Base-by-base conservation (phyloP, 1,140 invertebrate species). In the Parapsyche elsis region DNA sequence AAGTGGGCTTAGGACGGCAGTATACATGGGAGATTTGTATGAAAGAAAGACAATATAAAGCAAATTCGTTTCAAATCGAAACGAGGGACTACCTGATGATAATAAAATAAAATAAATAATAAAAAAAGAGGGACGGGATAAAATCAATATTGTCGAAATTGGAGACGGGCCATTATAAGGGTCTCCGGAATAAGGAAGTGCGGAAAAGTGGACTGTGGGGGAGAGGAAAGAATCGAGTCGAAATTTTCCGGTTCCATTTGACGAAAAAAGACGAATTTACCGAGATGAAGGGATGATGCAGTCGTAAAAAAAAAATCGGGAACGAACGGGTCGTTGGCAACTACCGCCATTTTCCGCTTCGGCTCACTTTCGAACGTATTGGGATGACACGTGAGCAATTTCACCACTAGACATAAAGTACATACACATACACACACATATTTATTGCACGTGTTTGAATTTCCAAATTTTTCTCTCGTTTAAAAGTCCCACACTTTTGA, bases 261-360 rank as follows among this genome's bases (percentile, higher is more conserved):
- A 73, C 38, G 71, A 73, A 73, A 38, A 73, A 26, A 73, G 71
- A 30, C 38, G 38, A 45, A 45, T 73, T 38, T 30, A 7, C 38
- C 46, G 71, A 61, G 45, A 19, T 19, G 38, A 74, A 61, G 23
- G 10, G 57, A 77, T 38, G 75, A 67, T 77, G 57, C 75, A 77
- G 75, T 30, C 75, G 26, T 64, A 67, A 64, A 77, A 38, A 38
- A 53, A 53, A 53, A 53, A 53, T 53, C 12, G 49, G 16, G 16
- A 53, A 53, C 10, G 7, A 70, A 9, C 7, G 14, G 19, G 7
- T 9, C 67, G 26, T 23, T 19, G 67, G 12, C 26, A 71, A 30
- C 30, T 70, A 71, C 23, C 24, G 26, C 79, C 79, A 76, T 80
- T 80, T 80, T 76, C 71, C 73, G 79, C 71, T 70, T 67, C 71